Evolutionary conservation across 2,888 invertebrate genomes (phyloP).

Genomic region (Hydrotaea cyrtoneurina): DNA sequence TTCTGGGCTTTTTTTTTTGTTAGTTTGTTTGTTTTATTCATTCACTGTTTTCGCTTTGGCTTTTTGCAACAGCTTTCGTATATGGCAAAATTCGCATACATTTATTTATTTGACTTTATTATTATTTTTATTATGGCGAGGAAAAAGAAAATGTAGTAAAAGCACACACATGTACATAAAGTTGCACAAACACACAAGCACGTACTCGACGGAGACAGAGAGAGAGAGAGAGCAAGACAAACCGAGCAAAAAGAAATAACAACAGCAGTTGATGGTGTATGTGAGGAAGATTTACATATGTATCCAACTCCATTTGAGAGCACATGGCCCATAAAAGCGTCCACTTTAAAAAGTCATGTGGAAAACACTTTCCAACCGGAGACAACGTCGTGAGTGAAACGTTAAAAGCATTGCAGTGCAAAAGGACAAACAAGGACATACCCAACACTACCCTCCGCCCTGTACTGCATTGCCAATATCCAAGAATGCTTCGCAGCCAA

Average conservation of each 20-base stretch:
- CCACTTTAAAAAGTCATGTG: neutral
- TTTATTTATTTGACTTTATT: conserved; percentile 31
- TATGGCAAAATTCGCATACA: conserved; percentile 24
- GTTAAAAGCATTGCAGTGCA: neutral
- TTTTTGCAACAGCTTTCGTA: conserved; percentile 2
- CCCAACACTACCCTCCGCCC: neutral
- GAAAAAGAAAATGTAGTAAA: conserved; percentile 45
- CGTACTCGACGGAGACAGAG: too few relatives aligned
- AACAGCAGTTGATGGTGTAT: conserved; percentile 36
- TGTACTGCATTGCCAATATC: too few relatives aligned
- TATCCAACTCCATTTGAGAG: neutral
- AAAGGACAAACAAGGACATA: conserved; percentile 23
- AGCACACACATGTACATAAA: neutral
- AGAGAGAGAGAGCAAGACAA: too few relatives aligned
- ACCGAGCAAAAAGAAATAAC: neutral
- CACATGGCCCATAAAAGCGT: neutral
- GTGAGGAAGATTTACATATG: conserved; percentile 3
- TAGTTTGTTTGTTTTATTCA: neutral
- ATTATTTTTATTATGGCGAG: conserved; percentile 27
- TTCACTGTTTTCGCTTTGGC: neutral
- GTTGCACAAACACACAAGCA: conserved; percentile 9
- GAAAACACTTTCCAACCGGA: neutral
- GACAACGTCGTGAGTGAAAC: neutral
- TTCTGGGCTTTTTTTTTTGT: neutral
- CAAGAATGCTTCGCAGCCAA: neutral